These are phyloP conservation scores for Cosmorhoe ocellata DNA, from an alignment of 2,888 invertebrate species.

Conservation along the genomic window DNA sequence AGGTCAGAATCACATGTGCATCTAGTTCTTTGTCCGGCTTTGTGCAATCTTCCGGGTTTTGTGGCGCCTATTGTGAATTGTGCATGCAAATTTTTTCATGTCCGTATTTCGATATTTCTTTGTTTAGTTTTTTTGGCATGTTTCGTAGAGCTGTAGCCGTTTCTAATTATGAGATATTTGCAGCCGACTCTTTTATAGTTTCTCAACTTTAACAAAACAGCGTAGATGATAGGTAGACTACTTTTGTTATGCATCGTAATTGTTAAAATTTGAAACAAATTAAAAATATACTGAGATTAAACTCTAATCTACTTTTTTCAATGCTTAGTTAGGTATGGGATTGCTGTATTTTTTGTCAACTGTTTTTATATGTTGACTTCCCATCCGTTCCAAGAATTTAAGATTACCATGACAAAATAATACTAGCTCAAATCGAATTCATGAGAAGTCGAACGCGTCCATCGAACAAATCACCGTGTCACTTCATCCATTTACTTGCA, in stretches of 20 bases:
- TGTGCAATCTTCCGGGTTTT: slow-evolving; percentile 78
- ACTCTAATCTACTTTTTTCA: too few relatives aligned
- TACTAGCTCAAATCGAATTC: slow-evolving; percentile 57
- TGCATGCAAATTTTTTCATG: slow-evolving; percentile 72
- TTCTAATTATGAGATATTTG: slow-evolving; percentile 10
- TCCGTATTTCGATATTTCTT: slow-evolving; percentile 43
- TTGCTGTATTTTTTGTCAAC: too few relatives aligned
- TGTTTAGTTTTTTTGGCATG: slow-evolving; percentile 45
- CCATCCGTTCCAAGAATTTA: slow-evolving; percentile 34
- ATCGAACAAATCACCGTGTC: slow-evolving; percentile 77
- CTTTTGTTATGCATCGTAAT: too few relatives aligned
- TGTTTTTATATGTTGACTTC: not conserved
- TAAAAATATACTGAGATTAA: too few relatives aligned
- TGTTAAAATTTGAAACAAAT: too few relatives aligned
- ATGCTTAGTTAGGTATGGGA: too few relatives aligned
- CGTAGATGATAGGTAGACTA: too few relatives aligned
- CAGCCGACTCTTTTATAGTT: not conserved
- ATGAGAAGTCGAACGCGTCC: slow-evolving; percentile 68
- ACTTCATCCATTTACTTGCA: slow-evolving; percentile 79
- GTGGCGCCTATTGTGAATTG: slow-evolving; percentile 56
- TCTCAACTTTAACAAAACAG: not conserved
- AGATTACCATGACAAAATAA: slow-evolving; percentile 38
- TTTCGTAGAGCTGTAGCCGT: slow-evolving; percentile 20
- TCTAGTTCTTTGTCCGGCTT: slow-evolving; percentile 58
- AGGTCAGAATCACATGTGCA: slow-evolving; percentile 81